Conservation (phyloP, 2,888 invertebrate genomes). For the Dryococelus australis region DNA sequence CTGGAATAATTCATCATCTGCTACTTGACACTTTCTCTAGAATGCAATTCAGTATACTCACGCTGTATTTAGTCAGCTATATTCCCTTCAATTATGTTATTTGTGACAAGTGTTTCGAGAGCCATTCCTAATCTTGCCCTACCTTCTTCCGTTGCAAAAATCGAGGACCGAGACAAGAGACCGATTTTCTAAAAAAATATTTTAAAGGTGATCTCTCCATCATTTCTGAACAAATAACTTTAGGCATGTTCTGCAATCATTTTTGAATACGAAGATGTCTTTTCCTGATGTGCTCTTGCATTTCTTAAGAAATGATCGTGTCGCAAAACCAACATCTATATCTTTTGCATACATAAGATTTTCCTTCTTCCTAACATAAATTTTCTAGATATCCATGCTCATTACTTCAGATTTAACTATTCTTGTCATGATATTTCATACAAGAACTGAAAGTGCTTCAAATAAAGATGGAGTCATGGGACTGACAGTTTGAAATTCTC, state of each 20-base stretch:
- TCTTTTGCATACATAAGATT: not conserved
- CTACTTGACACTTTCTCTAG: not conserved
- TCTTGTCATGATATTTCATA: not conserved
- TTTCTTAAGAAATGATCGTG: not conserved
- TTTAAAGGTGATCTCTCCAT: slow-evolving; percentile 9
- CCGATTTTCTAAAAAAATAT: not conserved
- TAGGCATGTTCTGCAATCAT: not conserved
- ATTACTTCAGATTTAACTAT: not conserved
- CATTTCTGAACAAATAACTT: not conserved
- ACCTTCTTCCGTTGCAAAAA: not conserved
- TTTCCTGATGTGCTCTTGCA: not conserved
- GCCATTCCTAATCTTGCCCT: not conserved
- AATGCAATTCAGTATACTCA: not conserved
- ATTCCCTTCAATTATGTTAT: not conserved
- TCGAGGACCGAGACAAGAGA: not conserved
- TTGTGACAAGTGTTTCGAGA: not conserved
- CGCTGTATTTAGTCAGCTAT: not conserved
- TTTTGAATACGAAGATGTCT: not conserved
- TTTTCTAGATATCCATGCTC: not conserved
- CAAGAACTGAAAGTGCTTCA: slow-evolving; percentile 16
- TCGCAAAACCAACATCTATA: not conserved
- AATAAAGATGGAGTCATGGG: not conserved
- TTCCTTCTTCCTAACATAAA: not conserved
- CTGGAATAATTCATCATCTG: not conserved
- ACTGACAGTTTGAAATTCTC: not conserved